Conservation (phyloP, 2,888 invertebrate genomes). For the Sphaerophoria taeniata region DNA sequence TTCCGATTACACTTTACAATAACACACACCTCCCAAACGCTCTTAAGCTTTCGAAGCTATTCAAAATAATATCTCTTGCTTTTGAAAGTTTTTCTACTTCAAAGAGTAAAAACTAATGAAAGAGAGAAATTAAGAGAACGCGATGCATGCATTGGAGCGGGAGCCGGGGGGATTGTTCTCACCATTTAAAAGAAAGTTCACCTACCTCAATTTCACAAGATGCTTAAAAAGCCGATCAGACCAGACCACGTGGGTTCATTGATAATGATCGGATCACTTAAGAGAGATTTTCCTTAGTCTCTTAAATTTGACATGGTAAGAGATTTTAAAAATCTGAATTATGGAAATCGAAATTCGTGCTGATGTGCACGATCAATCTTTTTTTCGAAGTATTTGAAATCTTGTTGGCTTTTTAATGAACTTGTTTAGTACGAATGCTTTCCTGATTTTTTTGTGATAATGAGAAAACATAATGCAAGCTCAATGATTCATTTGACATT, state of each 20-base stretch:
- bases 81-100: conserved; percentile 4
- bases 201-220: too few species aligned
- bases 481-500: conserved; percentile 14
- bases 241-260: conserved; percentile 25
- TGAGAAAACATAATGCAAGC: background rate
- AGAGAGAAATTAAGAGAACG: too few species aligned
- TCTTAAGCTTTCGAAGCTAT: conserved; percentile 52
- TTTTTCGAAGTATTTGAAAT: background rate
- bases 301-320: background rate
- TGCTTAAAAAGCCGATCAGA: background rate
- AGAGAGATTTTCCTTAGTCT: background rate
- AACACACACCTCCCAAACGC: conserved; percentile 61
- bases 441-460: background rate
- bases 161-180: too few species aligned
- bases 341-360: conserved; percentile 6
- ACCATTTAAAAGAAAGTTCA: too few species aligned
- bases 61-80: conserved; percentile 3
- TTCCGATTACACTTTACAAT: conserved; percentile 39
- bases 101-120: background rate
- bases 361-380: conserved; percentile 16
- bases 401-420: conserved; percentile 6
- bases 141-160: too few species aligned
- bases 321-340: conserved; percentile 2
- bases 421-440: conserved; percentile 28
- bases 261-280: conserved; percentile 6